Percentiles rank a stretch among this genome's conserved stretches.
These are phyloP conservation scores for Argynnis bischoffii DNA, from an alignment of 2,888 invertebrate genomes.

Conservation along the genomic window DNA sequence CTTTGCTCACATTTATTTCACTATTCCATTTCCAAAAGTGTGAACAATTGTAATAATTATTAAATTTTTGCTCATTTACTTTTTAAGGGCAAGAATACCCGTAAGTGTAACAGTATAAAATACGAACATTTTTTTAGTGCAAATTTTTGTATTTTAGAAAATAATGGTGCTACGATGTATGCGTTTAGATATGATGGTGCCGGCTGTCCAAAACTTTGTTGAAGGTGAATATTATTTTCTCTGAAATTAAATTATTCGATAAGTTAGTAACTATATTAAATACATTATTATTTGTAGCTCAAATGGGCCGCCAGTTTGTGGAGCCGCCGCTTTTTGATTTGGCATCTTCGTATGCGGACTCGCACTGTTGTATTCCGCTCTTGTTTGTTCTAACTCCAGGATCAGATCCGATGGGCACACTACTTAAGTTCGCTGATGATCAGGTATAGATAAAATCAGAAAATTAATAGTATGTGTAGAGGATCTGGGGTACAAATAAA, in stretches of 20 bases:
- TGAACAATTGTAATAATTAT: no score
- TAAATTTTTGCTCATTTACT: no score
- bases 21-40: no score
- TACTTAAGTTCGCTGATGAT: slow-evolving; percentile 96
- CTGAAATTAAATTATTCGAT: neutral
- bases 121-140: neutral
- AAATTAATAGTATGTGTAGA: no score
- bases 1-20: no score
- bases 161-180: slow-evolving; percentile 90
- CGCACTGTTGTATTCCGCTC: slow-evolving; percentile 92
- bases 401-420: slow-evolving; percentile 94
- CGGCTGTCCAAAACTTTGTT: slow-evolving; percentile 88
- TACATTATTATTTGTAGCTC: slow-evolving; percentile 59
- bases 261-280: neutral
- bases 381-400: slow-evolving; percentile 96
- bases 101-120: no score
- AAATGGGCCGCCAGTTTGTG: slow-evolving; percentile 90
- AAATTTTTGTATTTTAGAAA: slow-evolving; percentile 76
- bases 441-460: slow-evolving; percentile 72
- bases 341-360: slow-evolving; percentile 91
- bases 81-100: no score
- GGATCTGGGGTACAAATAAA: no score
- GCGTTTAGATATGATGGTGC: slow-evolving; percentile 93
- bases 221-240: slow-evolving; percentile 64
- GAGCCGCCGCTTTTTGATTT: slow-evolving; percentile 96